phyloP scores from a whole-genome alignment of 2,888 invertebrate species.

The Oscheius sp. region DNA sequence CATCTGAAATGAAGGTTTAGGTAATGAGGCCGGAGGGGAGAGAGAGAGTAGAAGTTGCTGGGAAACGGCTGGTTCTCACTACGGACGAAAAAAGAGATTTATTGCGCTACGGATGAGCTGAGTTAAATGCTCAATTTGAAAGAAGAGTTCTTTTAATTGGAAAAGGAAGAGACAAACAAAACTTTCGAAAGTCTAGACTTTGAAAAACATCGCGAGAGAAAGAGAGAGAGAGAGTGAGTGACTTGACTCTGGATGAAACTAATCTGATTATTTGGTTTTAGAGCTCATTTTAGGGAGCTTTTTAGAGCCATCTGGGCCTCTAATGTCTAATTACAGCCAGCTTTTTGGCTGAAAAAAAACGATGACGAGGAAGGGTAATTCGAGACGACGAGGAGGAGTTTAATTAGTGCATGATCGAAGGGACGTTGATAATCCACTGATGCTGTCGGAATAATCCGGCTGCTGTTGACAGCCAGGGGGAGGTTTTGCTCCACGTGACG shows the following conservation, averaged over 20 bases:
- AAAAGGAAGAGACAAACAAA: not conserved
- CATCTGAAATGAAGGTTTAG: slow-evolving; percentile 6
- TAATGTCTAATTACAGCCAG: too few species aligned
- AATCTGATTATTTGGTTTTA: not conserved
- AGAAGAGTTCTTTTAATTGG: too few species aligned
- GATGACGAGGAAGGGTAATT: not conserved
- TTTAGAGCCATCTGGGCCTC: too few species aligned
- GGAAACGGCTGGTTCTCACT: too few species aligned
- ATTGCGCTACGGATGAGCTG: too few species aligned
- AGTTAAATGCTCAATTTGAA: too few species aligned
- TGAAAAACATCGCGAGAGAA: not conserved
- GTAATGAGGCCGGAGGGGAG: not conserved
- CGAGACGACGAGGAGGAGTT: not conserved
- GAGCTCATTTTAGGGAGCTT: not conserved
- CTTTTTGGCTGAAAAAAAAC: too few species aligned
- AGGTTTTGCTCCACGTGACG: not conserved
- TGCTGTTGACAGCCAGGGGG: not conserved
- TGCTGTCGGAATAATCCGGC: slow-evolving; percentile 4
- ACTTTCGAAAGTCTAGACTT: not conserved
- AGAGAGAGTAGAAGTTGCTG: too few species aligned
- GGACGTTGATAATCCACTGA: slow-evolving; percentile 15
- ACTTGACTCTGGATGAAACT: not conserved
- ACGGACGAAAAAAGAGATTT: too few species aligned
- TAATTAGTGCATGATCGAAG: slow-evolving; percentile 6
- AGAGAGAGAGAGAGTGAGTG: not conserved